Conservation (phyloP, 2,888 invertebrate species). For the Aleiodes testaceus region DNA sequence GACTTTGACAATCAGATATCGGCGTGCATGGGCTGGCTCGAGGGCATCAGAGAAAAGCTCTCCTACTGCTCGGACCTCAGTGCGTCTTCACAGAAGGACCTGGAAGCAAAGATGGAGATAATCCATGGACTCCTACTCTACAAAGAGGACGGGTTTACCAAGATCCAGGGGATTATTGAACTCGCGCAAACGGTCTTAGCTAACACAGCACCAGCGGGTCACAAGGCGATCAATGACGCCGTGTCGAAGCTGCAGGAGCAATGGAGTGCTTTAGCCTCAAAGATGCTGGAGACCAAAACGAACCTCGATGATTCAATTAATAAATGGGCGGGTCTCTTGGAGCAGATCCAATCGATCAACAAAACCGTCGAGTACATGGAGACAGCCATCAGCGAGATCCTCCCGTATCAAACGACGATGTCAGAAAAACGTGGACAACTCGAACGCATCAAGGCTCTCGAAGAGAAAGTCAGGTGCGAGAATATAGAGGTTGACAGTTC, state of each 20-base stretch:
- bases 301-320: constrained; percentile 91
- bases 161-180: constrained; percentile 88
- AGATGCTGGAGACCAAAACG: constrained; percentile 92
- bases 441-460: constrained; percentile 87
- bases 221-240: constrained; percentile 88
- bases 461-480: constrained; percentile 91
- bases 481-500: constrained; percentile 91
- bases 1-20: constrained; percentile 88
- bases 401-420: constrained; percentile 85
- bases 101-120: constrained; percentile 87
- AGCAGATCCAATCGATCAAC: constrained; percentile 89
- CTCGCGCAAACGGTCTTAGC: constrained; percentile 92
- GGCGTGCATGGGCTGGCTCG: constrained; percentile 89
- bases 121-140: constrained; percentile 90
- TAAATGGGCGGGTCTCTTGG: constrained; percentile 92
- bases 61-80: constrained; percentile 89
- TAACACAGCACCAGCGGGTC: constrained; percentile 92
- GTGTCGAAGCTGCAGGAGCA: constrained; percentile 89
- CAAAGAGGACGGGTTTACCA: constrained; percentile 93
- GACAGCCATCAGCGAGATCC: constrained; percentile 81
- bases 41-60: constrained; percentile 87
- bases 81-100: constrained; percentile 87
- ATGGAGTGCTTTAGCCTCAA: constrained; percentile 90
- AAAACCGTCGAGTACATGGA: constrained; percentile 88
- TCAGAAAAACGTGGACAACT: constrained; percentile 90